phyloP scores from a whole-genome alignment of 1,140 invertebrate species.

The Bombus consobrinus region DNA sequence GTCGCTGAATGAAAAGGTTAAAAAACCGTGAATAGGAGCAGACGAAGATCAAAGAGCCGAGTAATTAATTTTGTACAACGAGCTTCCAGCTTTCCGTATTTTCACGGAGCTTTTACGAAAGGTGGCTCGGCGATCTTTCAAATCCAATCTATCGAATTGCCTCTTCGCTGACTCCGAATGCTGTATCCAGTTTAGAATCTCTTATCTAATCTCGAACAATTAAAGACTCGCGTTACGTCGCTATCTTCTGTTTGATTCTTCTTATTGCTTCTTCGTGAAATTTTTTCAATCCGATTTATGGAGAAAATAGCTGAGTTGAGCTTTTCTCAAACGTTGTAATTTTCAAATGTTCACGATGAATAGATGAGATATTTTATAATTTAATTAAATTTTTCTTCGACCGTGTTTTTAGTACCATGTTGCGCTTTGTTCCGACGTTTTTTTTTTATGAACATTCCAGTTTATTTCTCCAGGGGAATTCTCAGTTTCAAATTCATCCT shows the following conservation, averaged over 20 bases:
- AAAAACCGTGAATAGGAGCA: neutral
- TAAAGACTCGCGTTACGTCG: neutral
- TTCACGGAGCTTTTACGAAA: neutral
- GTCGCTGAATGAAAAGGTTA: neutral
- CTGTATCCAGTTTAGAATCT: neutral
- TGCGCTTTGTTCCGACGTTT: no score
- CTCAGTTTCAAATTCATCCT: no score
- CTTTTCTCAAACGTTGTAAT: no score
- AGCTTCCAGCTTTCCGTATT: neutral
- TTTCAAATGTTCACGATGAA: no score
- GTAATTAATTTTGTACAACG: conserved; percentile 36
- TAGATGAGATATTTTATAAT: no score
- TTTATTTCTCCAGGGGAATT: no score
- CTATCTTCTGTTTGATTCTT: neutral
- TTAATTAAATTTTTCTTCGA: no score
- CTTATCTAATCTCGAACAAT: neutral
- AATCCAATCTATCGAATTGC: neutral
- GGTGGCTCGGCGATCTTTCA: neutral
- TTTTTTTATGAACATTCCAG: no score
- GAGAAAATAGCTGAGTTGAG: neutral
- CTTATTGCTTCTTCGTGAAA: no score
- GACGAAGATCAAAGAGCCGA: conserved; percentile 17
- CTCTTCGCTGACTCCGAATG: neutral
- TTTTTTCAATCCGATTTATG: no score
- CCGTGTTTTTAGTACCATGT: no score